Base-by-base conservation (phyloP, 1,140 invertebrate species). In the Archegozetes longisetosus region DNA sequence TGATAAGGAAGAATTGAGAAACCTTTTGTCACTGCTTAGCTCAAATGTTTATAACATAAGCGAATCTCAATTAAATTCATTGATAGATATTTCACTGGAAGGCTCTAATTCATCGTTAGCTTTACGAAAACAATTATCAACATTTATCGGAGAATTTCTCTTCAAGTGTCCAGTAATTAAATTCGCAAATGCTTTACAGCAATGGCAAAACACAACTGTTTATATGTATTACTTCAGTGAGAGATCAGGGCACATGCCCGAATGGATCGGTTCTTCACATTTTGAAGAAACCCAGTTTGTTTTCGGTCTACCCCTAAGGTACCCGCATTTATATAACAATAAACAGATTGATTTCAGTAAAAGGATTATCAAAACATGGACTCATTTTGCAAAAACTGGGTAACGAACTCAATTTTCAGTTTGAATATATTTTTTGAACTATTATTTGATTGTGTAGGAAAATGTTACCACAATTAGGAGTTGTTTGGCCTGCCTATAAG, bases 151-250 rank as follows among this genome's bases (percentile, higher is more conserved):
- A 22, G 55, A 58, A 25, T 58, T 58, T 2, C 2, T 51, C 1
- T 58, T 58, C 27, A 58, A 58, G 47, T 28, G 55, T 48, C 55
- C 55, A 3, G 55, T 58, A 2, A 25, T 58, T 20, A 58, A 58
- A 23, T 58, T 58, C 47, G 55, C 55, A 1, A 48, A 58, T 22
- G 17, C 17, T n/a, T 48, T 24, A 23, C 22, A 13, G 1, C 3
- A 58, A 1, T 12, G 24, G 23, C 12, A 13, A 3, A 3, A 50
- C 3, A 61, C 13, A 13, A 50, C 22, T 46, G 88, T 93, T 25
- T 97, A 88, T 74, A 91, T 90, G 78, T 98, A 97, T 72, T 88
- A 89, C 68, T 97, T 88, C 72, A 78, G 80, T 59, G 89, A 87
- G 70, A 84, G 84, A 0, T 96, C 91, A 91, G 91, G 90, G 0